Evolutionary conservation across 2,888 invertebrate genomes (phyloP).

Genomic region (Apamea sordens): DNA sequence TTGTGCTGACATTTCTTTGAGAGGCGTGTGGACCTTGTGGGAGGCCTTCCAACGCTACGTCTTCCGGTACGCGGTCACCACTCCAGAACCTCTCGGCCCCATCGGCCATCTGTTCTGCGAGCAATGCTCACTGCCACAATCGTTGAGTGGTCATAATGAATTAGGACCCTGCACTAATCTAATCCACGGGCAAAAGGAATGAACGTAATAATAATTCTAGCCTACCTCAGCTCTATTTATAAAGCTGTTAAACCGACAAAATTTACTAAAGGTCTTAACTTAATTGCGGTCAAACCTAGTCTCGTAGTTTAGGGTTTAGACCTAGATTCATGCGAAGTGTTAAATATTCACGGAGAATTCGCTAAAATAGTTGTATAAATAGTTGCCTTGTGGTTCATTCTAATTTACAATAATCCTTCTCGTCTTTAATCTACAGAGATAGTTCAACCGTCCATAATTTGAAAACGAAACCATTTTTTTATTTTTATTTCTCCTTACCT

Average conservation of each 20-base stretch:
- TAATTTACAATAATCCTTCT: neutral
- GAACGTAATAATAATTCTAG: conserved; percentile 51
- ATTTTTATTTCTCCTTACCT: too few relatives aligned
- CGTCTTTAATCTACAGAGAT: neutral
- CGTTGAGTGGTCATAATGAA: too few relatives aligned
- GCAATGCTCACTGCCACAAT: too few relatives aligned
- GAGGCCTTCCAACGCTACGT: too few relatives aligned
- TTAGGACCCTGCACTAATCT: conserved; percentile 2
- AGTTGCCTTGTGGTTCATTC: neutral
- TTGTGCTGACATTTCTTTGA: too few relatives aligned
- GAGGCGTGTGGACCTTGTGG: too few relatives aligned
- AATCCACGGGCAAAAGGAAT: conserved; percentile 24
- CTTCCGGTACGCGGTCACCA: too few relatives aligned
- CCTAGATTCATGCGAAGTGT: conserved; percentile 19
- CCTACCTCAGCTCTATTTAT: conserved; percentile 44
- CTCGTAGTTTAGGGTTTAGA: conserved; percentile 17
- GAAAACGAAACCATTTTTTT: neutral
- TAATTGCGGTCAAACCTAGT: conserved; percentile 72
- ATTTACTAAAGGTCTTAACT: conserved; percentile 69
- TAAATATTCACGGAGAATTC: conserved; percentile 24
- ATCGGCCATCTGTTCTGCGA: too few relatives aligned
- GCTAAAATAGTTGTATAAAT: neutral
- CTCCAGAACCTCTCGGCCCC: too few relatives aligned
- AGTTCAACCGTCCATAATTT: neutral
- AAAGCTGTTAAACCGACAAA: conserved; percentile 63